Evolutionary conservation across 2,797 vertebrate genomes (phyloP), one percentile per base, ranked within the genome.

Genomic region (Gambelia wislizenii): DNA sequence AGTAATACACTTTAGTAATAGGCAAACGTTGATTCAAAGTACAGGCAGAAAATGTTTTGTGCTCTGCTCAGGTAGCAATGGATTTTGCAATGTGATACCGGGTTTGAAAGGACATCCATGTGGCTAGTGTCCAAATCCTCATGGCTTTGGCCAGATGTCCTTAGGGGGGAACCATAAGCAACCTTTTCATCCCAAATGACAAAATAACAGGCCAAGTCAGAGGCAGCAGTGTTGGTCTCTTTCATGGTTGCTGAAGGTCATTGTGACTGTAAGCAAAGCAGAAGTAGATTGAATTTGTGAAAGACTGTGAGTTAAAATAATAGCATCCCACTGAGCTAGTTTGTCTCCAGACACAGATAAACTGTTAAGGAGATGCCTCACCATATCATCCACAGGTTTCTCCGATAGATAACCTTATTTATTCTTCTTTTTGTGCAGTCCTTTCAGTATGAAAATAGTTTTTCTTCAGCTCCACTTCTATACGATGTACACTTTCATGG

Each of bases 21-120:
- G 88, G n/a, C 79, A 91, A 92, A 82, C 69, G 75, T 91, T 93
- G 93, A 95, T 95, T 92, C 95, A 95, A 91, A 89, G 83, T 89
- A 47, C 85, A 87, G 27, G 92, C 88, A 87, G 88, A 72, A 76
- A 44, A 87, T 83, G 6, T 81, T 95, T 90, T 92, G 93, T 89
- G 82, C 87, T 89, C 80, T 83, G 4, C 85, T 84, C 90, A 93
- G 92, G 89, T 67, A 90, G 91, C 52, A 88, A 81, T 61, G 78
- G 87, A 91, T 91, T 89, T 91, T 90, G 91, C 94, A 92, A 89
- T 89, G 79, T 90, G 89, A 88, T 39, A 56, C 76, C 76, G 47
- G 20, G 67, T 88, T 94, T 70, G 89, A 92, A 85, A 79, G 13
- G 72, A 84, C 82, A 81, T 81, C 59, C 18, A 86, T 88, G 36